These are phyloP conservation scores for Dicranocentrus wangi DNA, from an alignment of 2,888 invertebrate species.

Conservation along the genomic window DNA sequence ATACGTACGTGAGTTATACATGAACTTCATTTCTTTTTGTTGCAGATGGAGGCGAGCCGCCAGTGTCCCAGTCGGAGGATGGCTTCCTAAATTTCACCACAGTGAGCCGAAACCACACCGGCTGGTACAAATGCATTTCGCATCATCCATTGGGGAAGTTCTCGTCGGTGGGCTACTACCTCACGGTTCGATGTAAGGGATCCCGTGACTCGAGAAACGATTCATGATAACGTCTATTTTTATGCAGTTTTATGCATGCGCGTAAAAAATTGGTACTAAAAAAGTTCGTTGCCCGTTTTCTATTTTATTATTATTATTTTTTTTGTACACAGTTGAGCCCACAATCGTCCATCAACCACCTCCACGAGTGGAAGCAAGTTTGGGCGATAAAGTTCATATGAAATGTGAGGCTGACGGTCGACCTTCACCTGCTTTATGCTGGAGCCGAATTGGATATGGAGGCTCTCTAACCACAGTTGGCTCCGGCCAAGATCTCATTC, in stretches of 20 bases:
- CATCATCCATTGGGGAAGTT: constrained; percentile 86
- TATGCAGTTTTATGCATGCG: neutral
- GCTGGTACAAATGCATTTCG: constrained; percentile 94
- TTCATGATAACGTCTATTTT: neutral
- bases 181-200: constrained; percentile 90
- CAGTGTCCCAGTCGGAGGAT: constrained; percentile 82
- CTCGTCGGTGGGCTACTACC: constrained; percentile 91
- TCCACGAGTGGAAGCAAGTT: constrained; percentile 81
- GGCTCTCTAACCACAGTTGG: constrained; percentile 78
- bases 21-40: constrained; percentile 39
- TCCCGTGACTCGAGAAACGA: neutral
- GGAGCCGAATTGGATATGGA: constrained; percentile 78
- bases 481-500: constrained; percentile 79
- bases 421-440: constrained; percentile 76
- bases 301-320: too few species aligned
- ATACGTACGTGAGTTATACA: too few species aligned
- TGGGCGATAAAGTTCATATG: constrained; percentile 89
- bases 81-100: constrained; percentile 90
- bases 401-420: constrained; percentile 83
- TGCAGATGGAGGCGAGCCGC: constrained; percentile 73
- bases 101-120: constrained; percentile 86
- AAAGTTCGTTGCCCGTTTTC: neutral
- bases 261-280: too few species aligned
- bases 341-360: constrained; percentile 73
- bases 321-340: constrained; percentile 73